phyloP scores from a whole-genome alignment of 1,140 invertebrate species.

The Bombyx mandarina region DNA sequence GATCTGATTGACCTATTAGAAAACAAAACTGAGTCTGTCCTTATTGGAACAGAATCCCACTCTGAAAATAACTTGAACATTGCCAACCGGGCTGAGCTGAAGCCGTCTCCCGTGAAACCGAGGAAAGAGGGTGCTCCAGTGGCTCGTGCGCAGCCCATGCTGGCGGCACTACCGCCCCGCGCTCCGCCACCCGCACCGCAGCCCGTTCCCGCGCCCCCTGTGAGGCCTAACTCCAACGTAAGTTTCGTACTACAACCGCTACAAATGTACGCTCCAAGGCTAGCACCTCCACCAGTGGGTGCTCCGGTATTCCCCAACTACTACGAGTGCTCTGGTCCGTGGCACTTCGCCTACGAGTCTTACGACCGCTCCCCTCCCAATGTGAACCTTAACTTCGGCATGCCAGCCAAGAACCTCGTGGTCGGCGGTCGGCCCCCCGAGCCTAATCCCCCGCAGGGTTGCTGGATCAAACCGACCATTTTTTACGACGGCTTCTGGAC shows the following conservation, averaged over 20 bases:
- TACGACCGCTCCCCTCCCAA: constrained; percentile 41
- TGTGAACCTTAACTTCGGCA: constrained; percentile 6
- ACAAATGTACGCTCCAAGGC: constrained; percentile 34
- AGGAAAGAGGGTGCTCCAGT: constrained; percentile 16
- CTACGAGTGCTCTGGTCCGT: constrained; percentile 53
- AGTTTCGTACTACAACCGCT: constrained; percentile 62
- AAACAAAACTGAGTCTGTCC: no score
- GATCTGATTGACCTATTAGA: constrained; percentile 33
- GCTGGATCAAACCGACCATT: constrained; percentile 67
- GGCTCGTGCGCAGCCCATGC: constrained; percentile 33
- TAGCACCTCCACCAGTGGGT: constrained; percentile 26
- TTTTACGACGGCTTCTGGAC: constrained; percentile 70
- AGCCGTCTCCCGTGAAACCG: constrained; percentile 16
- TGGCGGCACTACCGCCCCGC: constrained; percentile 8
- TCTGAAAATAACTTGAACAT: constrained; percentile 2
- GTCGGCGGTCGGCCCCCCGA: constrained; percentile 32
- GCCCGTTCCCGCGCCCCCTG: constrained; percentile 11
- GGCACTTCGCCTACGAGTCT: constrained; percentile 58
- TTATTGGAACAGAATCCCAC: neutral
- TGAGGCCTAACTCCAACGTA: constrained; percentile 52
- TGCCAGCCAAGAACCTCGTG: constrained; percentile 55
- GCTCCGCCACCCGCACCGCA: constrained; percentile 3
- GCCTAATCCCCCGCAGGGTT: constrained; percentile 19
- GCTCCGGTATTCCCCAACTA: constrained; percentile 37
- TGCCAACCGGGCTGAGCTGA: constrained; percentile 8